phyloP scores from a whole-genome alignment of 2,797 vertebrate genomes.

The Neosalanx taihuensis region DNA sequence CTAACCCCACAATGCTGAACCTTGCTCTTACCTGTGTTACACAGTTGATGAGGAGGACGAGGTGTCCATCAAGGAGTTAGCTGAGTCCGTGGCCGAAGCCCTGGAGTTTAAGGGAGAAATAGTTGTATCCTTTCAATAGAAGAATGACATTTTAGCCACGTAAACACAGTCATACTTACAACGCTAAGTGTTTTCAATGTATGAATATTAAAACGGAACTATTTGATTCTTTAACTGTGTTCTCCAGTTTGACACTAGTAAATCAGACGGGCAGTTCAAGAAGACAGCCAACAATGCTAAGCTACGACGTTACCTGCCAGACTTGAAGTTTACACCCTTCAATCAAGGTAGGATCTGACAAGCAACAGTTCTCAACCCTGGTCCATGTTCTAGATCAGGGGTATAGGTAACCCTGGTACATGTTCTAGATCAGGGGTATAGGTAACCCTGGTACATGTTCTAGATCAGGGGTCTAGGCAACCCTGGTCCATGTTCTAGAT shows the following conservation, averaged over 20 bases:
- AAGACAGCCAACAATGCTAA: slow-evolving; percentile 95
- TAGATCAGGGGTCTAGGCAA: too few relatives aligned
- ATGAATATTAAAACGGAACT: not conserved
- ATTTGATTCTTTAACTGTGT: slow-evolving; percentile 10
- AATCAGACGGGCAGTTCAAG: slow-evolving; percentile 92
- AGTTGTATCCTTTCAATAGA: slow-evolving; percentile 81
- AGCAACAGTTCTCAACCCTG: too few relatives aligned
- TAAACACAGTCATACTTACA: not conserved
- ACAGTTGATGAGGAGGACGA: slow-evolving; percentile 95
- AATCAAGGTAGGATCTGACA: slow-evolving; percentile 73
- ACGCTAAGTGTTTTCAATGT: not conserved
- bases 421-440: too few relatives aligned
- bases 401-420: too few relatives aligned
- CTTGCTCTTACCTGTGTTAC: slow-evolving; percentile 9
- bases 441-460: too few relatives aligned
- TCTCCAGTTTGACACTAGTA: slow-evolving; percentile 84
- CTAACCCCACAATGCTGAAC: not conserved
- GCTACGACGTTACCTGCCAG: slow-evolving; percentile 77
- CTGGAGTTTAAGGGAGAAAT: slow-evolving; percentile 84
- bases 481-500: too few relatives aligned
- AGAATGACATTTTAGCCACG: not conserved
- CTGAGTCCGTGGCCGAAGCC: slow-evolving; percentile 76
- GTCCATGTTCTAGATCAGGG: too few relatives aligned
- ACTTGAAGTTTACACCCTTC: slow-evolving; percentile 91
- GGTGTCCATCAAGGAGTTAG: slow-evolving; percentile 88